Evolutionary conservation across 2,113 vertebrate genomes (phyloP).

Genomic region (Percopsis transmontana): DNA sequence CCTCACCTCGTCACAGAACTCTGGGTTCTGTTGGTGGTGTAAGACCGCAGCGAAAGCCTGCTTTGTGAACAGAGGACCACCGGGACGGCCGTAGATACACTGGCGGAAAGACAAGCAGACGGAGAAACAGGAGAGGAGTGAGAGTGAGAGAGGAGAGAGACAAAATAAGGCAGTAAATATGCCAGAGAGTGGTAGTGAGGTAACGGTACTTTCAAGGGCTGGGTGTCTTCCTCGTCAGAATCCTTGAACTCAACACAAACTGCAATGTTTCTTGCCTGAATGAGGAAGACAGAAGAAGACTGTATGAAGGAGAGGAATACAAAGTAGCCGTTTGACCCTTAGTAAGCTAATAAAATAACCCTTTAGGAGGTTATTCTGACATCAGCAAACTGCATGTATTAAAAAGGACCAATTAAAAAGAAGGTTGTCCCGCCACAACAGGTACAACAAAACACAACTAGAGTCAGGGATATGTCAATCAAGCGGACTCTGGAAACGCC

Average conservation of each 20-base stretch:
- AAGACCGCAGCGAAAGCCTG: conserved; percentile 88
- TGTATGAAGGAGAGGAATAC: neutral
- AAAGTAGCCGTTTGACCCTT: neutral
- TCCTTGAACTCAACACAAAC: conserved; percentile 95
- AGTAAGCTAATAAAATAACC: too few relatives aligned
- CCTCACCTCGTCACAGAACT: conserved; percentile 96
- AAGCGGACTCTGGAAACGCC: too few relatives aligned
- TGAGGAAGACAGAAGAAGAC: neutral
- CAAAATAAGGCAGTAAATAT: neutral
- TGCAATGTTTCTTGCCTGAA: conserved; percentile 95
- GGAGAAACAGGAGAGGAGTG: conserved; percentile 6
- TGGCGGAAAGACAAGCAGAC: conserved; percentile 42
- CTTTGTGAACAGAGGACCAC: conserved; percentile 87
- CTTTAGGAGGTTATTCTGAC: too few relatives aligned
- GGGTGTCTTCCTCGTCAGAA: conserved; percentile 89
- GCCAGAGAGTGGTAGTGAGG: neutral
- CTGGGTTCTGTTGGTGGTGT: conserved; percentile 97
- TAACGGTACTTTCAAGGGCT: conserved; percentile 85
- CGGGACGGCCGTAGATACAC: conserved; percentile 95
- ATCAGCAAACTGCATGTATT: too few relatives aligned
- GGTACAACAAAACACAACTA: too few relatives aligned
- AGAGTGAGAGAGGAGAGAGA: conserved; percentile 10
- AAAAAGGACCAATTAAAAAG: too few relatives aligned
- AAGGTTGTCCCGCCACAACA: too few relatives aligned
- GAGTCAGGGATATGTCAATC: too few relatives aligned